phyloP scores from a whole-genome alignment of 2,797 vertebrate species.

The Glyptemys insculpta region DNA sequence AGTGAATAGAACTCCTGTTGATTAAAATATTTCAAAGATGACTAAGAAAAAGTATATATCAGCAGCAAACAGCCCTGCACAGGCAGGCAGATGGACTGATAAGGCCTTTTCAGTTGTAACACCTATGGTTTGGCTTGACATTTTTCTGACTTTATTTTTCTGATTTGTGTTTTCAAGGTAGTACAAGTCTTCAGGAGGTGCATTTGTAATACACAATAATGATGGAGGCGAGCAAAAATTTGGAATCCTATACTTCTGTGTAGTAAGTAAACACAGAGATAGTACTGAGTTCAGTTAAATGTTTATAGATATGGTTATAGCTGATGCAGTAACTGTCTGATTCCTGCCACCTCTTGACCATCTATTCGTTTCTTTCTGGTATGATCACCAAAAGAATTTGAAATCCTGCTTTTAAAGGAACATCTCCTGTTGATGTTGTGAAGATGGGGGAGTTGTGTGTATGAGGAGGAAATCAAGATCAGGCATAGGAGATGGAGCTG shows the following conservation, averaged over 20 bases:
- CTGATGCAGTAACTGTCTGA: not conserved
- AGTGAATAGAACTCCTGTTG: accelerated
- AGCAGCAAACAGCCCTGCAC: accelerated
- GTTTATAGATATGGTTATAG: accelerated
- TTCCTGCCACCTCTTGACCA: not conserved
- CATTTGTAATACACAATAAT: not conserved
- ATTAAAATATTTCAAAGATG: accelerated
- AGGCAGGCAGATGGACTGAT: not conserved
- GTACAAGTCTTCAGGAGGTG: not conserved
- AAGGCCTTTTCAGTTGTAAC: accelerated
- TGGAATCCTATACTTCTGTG: not conserved
- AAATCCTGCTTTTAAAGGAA: conserved; percentile 22
- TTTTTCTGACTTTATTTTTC: not conserved
- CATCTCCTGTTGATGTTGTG: conserved; percentile 19
- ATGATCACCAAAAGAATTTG: conserved; percentile 16
- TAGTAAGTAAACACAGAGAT: accelerated
- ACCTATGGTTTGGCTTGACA: too few species aligned
- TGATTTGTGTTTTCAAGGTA: accelerated
- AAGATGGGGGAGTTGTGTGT: not conserved
- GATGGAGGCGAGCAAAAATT: not conserved
- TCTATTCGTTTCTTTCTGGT: not conserved
- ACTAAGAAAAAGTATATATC: accelerated
- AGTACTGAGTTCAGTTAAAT: not conserved
- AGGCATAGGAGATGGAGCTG: conserved; percentile 10
- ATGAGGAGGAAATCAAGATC: conserved; percentile 29